Evolutionary conservation across 2,113 vertebrate genomes (phyloP), one percentile per base, ranked within the genome.

Genomic region (Carettochelys insculpta): DNA sequence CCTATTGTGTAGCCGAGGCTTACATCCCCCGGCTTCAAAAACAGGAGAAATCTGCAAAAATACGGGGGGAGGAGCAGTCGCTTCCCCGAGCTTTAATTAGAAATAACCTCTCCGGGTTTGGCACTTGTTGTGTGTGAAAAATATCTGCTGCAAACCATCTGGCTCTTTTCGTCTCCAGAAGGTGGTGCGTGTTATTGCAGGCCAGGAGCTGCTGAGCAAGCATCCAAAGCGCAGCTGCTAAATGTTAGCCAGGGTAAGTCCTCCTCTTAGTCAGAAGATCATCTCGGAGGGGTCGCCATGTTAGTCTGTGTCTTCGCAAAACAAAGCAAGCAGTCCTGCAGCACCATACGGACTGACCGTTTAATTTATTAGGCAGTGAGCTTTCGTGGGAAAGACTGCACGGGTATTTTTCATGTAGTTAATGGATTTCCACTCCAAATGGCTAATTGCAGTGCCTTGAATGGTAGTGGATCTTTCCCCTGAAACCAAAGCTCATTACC

Each of bases 141-240:
- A 48, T 53, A 45, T 14, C 89, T 95, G 83, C 80, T 91, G 93
- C 52, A 43, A 68, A 29, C 80, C 86, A n/a, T 73, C 38, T 81
- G 91, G 90, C 80, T 91, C 1, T 24, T 85, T 68, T 12, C n/a
- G 86, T 88, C 31, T 80, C 3, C 82, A 92, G 93, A 17, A 80
- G 83, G 92, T 88, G 82, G 41, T 1, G 19, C 3, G 1, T 82
- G 22, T 84, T 88, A 86, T 65, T 91, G 83, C 91, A 76, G 82
- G 87, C 81, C n/a, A 68, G 85, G 91, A 82, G 45, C 81, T 91
- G 92, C 88, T 0, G 3, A 89, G 89, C 11, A 75, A 76, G 87
- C 87, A 86, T 88, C 90, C 77, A 73, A 93, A 95, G 86, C 52
- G 80, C 81, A 91, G 89, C 94, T 95, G 92, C 76, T 90, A 81